Percentiles rank a stretch among this genome's conserved stretches.
phyloP scores from a whole-genome alignment of 2,113 vertebrate genomes.

The Sakesphorus luctuosus region DNA sequence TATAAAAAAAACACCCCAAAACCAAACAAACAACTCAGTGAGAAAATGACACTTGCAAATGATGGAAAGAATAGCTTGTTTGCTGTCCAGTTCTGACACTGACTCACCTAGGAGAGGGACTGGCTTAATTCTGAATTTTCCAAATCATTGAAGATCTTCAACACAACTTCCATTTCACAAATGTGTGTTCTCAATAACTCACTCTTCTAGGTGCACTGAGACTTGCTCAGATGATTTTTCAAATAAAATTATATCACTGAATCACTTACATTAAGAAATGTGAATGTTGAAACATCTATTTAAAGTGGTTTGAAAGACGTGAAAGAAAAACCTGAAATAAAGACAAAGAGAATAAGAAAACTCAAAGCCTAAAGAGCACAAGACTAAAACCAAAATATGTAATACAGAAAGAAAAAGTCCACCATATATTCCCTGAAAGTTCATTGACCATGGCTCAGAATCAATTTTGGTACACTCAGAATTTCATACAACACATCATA shows the following conservation, averaged over 20 bases:
- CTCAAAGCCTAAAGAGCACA: neutral
- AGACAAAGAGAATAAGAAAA: constrained; percentile 53
- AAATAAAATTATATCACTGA: neutral
- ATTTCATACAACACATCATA: neutral
- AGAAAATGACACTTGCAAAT: neutral
- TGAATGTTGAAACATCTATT: constrained; percentile 64
- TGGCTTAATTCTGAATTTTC: constrained; percentile 75
- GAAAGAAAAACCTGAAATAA: constrained; percentile 61
- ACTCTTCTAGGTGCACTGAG: constrained; percentile 77
- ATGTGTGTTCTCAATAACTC: constrained; percentile 74
- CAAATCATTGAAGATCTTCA: constrained; percentile 78
- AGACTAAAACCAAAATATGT: constrained; percentile 68
- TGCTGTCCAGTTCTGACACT: neutral
- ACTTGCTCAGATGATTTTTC: constrained; percentile 81
- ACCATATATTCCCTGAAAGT: neutral
- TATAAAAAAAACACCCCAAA: neutral
- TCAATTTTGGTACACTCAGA: neutral
- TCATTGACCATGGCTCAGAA: neutral
- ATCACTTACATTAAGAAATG: constrained; percentile 65
- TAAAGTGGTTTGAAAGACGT: constrained; percentile 43
- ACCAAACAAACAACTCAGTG: neutral
- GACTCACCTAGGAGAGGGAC: constrained; percentile 26
- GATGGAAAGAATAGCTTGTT: neutral
- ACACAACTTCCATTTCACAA: constrained; percentile 80
- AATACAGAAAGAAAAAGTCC: constrained; percentile 72